phyloP scores from a whole-genome alignment of 2,888 invertebrate species.

The Ochlodes sylvanus region DNA sequence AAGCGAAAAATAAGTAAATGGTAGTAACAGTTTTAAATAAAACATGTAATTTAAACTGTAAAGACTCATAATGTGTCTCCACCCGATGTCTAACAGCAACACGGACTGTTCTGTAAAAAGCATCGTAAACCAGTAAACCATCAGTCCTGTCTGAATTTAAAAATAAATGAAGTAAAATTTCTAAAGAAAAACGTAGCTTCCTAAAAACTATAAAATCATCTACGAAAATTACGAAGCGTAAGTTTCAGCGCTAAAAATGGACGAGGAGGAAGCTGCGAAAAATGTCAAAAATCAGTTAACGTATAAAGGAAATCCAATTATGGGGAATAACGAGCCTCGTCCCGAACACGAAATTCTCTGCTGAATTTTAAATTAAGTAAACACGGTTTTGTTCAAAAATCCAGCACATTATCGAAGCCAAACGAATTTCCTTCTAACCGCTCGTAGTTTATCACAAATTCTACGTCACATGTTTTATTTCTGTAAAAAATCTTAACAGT shows the following conservation, averaged over 20 bases:
- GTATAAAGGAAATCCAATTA: conserved; percentile 56
- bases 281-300: conserved; percentile 52
- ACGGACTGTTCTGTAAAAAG: too few species aligned
- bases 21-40: too few species aligned
- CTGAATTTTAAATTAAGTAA: conserved; percentile 60
- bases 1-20: too few species aligned
- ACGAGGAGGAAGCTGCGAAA: conserved; percentile 41
- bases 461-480: conserved; percentile 3
- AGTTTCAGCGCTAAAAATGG: conserved; percentile 42
- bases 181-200: not conserved
- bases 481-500: not conserved
- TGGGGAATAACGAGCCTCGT: conserved; percentile 58
- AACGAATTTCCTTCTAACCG: conserved; percentile 44
- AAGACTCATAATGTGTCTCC: too few species aligned
- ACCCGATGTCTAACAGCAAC: too few species aligned
- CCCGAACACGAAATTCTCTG: conserved; percentile 57
- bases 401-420: conserved; percentile 43
- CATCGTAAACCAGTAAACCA: too few species aligned
- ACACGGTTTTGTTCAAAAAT: conserved; percentile 49
- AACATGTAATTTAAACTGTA: too few species aligned
- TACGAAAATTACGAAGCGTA: conserved; percentile 7
- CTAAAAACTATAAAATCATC: conserved; percentile 19
- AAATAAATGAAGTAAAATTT: too few species aligned
- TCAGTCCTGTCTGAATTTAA: too few species aligned
- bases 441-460: conserved; percentile 26